These are phyloP conservation scores for Harpalus rufipes DNA, from an alignment of 2,888 invertebrate genomes.

Conservation along the genomic window DNA sequence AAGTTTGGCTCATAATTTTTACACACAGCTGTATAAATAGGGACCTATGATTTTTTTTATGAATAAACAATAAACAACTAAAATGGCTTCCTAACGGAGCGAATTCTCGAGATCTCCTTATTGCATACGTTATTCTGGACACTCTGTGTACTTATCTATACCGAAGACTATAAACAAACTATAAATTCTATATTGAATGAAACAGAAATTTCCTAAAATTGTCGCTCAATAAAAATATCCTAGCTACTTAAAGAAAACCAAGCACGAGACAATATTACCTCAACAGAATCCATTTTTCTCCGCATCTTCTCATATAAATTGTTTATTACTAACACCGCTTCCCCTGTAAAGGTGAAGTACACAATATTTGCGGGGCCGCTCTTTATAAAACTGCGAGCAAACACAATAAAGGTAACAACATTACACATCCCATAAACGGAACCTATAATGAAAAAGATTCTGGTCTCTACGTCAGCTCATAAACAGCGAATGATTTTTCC, in stretches of 20 bases:
- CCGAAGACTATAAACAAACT: too few relatives aligned
- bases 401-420: slow-evolving; percentile 65
- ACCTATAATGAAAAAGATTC: slow-evolving; percentile 65
- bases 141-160: too few relatives aligned
- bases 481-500: slow-evolving; percentile 60
- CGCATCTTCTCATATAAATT: slow-evolving; percentile 57
- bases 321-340: slow-evolving; percentile 51
- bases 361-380: slow-evolving; percentile 51
- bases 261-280: slow-evolving; percentile 24
- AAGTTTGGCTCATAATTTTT: too few relatives aligned
- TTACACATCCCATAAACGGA: slow-evolving; percentile 60
- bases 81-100: too few relatives aligned
- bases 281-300: slow-evolving; percentile 21
- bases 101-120: too few relatives aligned
- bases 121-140: too few relatives aligned
- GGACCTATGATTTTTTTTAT: too few relatives aligned
- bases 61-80: too few relatives aligned
- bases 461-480: slow-evolving; percentile 29
- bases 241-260: background rate
- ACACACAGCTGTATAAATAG: too few relatives aligned
- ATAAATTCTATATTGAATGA: too few relatives aligned
- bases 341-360: slow-evolving; percentile 9
- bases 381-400: slow-evolving; percentile 35
- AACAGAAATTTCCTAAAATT: too few relatives aligned
- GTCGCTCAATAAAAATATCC: slow-evolving; percentile 19